Percentiles rank a stretch among this genome's conserved stretches.
Conservation (phyloP, 2,797 vertebrate species). For the Simalia tracyae region DNA sequence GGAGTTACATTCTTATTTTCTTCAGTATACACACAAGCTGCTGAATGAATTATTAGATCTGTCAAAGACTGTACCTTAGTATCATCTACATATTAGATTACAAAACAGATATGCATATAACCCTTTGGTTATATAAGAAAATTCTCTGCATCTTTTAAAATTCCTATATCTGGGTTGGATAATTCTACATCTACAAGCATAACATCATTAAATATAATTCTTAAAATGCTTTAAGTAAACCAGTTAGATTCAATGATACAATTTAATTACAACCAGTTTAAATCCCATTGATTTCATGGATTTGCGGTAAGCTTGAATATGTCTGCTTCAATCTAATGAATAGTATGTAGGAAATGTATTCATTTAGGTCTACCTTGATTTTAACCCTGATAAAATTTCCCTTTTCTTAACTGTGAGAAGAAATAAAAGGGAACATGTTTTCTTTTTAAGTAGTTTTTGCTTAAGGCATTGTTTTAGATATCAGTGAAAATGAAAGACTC, state of each 20-base stretch:
- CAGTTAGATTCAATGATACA: neutral
- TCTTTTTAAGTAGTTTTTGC: constrained; percentile 39
- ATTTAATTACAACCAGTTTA: neutral
- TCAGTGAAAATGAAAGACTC: constrained; percentile 66
- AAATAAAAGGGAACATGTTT: constrained; percentile 45
- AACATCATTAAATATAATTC: neutral
- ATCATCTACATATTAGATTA: neutral
- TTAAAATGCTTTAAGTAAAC: neutral
- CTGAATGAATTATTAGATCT: neutral
- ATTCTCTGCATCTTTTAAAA: neutral
- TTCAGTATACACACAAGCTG: neutral
- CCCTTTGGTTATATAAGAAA: neutral
- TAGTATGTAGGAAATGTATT: neutral
- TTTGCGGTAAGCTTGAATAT: neutral
- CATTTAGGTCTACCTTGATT: neutral
- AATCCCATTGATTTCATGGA: neutral
- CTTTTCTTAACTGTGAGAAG: neutral
- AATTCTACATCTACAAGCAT: neutral
- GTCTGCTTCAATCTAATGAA: neutral
- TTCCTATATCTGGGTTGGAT: neutral
- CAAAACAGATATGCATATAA: neutral
- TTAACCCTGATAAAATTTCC: neutral
- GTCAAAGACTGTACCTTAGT: neutral
- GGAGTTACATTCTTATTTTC: neutral
- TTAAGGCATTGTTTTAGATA: constrained; percentile 71